Conservation (phyloP, 2,888 invertebrate genomes). For the Apodemia zela region DNA sequence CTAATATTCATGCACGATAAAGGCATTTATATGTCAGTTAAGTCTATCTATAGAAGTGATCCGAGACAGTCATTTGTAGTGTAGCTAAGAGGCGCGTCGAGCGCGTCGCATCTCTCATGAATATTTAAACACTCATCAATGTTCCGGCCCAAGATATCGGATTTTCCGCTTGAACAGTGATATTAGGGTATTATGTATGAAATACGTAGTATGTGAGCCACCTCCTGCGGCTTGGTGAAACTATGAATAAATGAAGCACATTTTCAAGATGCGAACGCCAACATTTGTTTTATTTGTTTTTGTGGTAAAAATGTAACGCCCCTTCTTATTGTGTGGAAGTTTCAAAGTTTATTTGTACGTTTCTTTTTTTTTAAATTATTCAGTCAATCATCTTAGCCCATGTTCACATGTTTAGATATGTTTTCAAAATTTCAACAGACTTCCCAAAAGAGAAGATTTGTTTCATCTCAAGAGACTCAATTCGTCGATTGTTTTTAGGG, state of each 20-base stretch:
- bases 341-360: no score
- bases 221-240: background rate
- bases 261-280: slow-evolving; percentile 7
- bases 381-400: no score
- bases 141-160: slow-evolving; percentile 68
- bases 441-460: no score
- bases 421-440: no score
- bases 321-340: background rate
- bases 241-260: slow-evolving; percentile 23
- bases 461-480: no score
- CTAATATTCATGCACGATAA: slow-evolving; percentile 7
- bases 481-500: no score
- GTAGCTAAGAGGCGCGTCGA: slow-evolving; percentile 40
- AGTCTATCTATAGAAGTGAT: slow-evolving; percentile 31
- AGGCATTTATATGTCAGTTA: slow-evolving; percentile 10
- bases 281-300: slow-evolving; percentile 5
- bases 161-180: slow-evolving; percentile 63
- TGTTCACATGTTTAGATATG: no score
- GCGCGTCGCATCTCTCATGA: slow-evolving; percentile 52
- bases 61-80: slow-evolving; percentile 59
- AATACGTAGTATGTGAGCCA: slow-evolving; percentile 38
- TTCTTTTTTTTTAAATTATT: no score
- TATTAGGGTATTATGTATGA: slow-evolving; percentile 44
- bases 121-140: slow-evolving; percentile 72
- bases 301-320: background rate